Percentiles rank a stretch among this genome's conserved stretches.
Conservation (phyloP, 2,888 invertebrate species). For the Spicauda simplicius region DNA sequence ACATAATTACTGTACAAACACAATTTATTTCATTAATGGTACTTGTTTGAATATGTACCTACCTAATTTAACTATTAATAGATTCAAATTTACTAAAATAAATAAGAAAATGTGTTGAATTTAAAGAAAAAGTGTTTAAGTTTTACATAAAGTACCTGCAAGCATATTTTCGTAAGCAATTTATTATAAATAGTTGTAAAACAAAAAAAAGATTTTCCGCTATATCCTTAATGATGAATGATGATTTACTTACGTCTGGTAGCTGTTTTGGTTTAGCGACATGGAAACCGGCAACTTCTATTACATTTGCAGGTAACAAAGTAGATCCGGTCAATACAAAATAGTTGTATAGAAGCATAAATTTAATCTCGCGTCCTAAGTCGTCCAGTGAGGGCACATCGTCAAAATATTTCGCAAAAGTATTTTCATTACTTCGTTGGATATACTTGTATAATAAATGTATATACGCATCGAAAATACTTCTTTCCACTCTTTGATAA, state of each 20-base stretch:
- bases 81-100: too few relatives aligned
- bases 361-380: conserved; percentile 76
- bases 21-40: too few relatives aligned
- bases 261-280: conserved; percentile 68
- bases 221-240: too few relatives aligned
- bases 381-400: conserved; percentile 76
- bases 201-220: too few relatives aligned
- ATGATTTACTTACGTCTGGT: conserved; percentile 57
- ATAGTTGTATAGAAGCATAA: conserved; percentile 84
- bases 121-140: too few relatives aligned
- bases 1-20: too few relatives aligned
- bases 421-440: conserved; percentile 55
- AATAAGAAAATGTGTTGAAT: too few relatives aligned
- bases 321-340: conserved; percentile 79
- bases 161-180: too few relatives aligned
- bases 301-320: conserved; percentile 80
- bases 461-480: conserved; percentile 52
- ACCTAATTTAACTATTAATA: too few relatives aligned
- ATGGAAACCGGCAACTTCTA: conserved; percentile 86
- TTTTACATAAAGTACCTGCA: too few relatives aligned
- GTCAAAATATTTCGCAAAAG: conserved; percentile 69
- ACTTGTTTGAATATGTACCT: too few relatives aligned
- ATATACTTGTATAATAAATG: conserved; percentile 51
- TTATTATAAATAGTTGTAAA: too few relatives aligned
- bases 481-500: conserved; percentile 76